Base-by-base conservation (phyloP, 2,888 invertebrate species). In the Pandemis cinnamomeana region DNA sequence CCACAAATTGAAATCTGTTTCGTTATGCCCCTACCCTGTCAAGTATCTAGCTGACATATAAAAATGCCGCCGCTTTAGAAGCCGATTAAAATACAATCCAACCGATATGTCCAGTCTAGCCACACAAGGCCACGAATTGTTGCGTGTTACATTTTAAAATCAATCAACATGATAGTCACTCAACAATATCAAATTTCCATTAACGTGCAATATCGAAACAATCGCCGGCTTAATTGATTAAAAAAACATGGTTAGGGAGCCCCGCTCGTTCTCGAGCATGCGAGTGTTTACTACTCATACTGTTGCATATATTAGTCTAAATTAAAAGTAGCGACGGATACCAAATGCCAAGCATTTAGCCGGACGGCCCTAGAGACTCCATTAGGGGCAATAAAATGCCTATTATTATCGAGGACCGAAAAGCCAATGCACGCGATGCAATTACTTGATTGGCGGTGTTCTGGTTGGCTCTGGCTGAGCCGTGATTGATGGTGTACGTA, bases 351-450 rank as follows among this genome's bases (percentile, higher is more conserved):
- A 86, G 87, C 90, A 90, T 91, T 74, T 91, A 91, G 89, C 86
- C 86, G 86, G 77, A 81, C 85, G 90, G 89, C 93, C 93, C 93
- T 93, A 93, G 93, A 94, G 93, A 94, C 93, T 94, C 91, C 92
- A 94, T 94, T 93, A 94, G 88, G 85, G 89, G 92, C 89, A 93
- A 93, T 94, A 93, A 94, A 94, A 94, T 93, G 93, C 91, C 93
- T 93, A 93, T 94, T 93, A 93, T 93, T 93, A 93, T 93, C 93
- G 92, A 92, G 93, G 92, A 91, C 90, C 92, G 90, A 93, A 94
- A 93, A 92, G 90, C 91, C 90, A 92, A 93, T 93, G 93, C 93
- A 94, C 93, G 93, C 93, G 92, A 94, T 93, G 93, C 93, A 94
- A 93, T 94, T 92, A 93, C 92, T 92, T 94, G 93, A 94, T 93